Evolutionary conservation across 2,888 invertebrate species (phyloP).

Genomic region (Tinea pellionella): DNA sequence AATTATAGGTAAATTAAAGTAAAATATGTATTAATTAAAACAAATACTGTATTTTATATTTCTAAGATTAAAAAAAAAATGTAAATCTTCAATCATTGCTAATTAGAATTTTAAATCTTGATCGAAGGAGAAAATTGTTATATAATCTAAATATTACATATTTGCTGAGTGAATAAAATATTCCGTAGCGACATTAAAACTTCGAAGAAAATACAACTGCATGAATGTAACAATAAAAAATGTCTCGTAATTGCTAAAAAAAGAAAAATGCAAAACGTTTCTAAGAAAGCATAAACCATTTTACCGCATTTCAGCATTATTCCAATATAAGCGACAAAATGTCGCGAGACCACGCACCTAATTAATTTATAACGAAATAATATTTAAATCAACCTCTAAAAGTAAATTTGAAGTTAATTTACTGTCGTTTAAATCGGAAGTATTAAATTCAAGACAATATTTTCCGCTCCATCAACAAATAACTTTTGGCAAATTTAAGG

Average conservation of each 20-base stretch:
- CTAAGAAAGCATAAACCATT: neutral
- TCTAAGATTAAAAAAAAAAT: no score
- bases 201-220: neutral
- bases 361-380: no score
- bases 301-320: neutral
- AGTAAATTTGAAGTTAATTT: neutral
- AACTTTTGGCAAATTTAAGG: conserved; percentile 12
- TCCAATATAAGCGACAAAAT: neutral
- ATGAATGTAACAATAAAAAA: neutral
- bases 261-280: neutral
- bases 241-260: neutral
- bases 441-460: neutral
- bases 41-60: no score
- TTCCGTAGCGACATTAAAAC: neutral
- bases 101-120: no score
- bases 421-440: no score
- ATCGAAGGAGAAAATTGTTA: no score
- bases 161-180: no score
- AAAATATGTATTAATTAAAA: no score
- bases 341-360: no score
- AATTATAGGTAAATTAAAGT: neutral
- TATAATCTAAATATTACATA: no score
- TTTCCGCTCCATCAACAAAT: conserved; percentile 13
- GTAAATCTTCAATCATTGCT: no score
- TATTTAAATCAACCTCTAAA: neutral